phyloP scores from a whole-genome alignment of 2,888 invertebrate species.

The Fabriciana adippe region DNA sequence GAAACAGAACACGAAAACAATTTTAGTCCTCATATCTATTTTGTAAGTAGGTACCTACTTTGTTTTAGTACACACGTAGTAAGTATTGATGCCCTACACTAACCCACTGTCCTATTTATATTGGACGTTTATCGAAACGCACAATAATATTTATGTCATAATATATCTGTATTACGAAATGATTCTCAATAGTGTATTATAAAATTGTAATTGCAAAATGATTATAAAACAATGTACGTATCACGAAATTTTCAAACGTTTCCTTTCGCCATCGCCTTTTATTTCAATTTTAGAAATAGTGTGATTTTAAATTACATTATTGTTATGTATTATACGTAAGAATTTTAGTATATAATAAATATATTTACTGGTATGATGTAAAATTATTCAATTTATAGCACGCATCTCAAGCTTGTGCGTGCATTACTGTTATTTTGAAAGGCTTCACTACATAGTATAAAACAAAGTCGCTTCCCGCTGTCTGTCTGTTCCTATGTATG shows the following conservation, averaged over 20 bases:
- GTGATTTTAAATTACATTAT: no score
- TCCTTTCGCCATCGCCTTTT: neutral
- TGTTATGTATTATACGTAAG: no score
- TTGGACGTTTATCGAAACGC: slow-evolving; percentile 30
- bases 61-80: slow-evolving; percentile 12
- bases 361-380: no score
- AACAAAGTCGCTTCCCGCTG: no score
- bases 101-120: slow-evolving; percentile 46
- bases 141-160: slow-evolving; percentile 32
- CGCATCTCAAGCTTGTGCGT: no score
- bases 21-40: slow-evolving; percentile 30
- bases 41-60: slow-evolving; percentile 11
- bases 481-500: no score
- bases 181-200: neutral
- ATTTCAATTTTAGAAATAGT: no score
- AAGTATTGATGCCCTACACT: slow-evolving; percentile 31
- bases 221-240: slow-evolving; percentile 5
- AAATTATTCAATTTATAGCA: no score
- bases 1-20: slow-evolving; percentile 34
- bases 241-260: slow-evolving; percentile 8
- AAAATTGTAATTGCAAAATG: slow-evolving; percentile 19
- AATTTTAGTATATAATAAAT: neutral
- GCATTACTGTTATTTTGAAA: no score
- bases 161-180: slow-evolving; percentile 27
- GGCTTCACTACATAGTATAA: no score